Base-by-base conservation (phyloP, 2,888 invertebrate species). In the Eupithecia inturbata region DNA sequence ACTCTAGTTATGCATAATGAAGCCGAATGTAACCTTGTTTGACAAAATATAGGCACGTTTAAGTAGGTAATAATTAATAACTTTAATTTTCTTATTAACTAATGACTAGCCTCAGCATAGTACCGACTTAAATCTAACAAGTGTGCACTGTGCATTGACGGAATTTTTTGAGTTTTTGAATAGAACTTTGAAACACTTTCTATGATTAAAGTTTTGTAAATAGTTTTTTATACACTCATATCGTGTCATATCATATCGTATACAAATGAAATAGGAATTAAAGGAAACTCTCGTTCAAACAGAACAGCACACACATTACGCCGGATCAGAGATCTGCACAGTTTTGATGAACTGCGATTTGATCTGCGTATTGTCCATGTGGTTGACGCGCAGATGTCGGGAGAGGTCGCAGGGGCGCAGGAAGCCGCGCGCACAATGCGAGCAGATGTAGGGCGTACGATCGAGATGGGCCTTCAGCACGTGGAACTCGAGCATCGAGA, bases 401-500 rank as follows among this genome's bases (percentile, higher is more conserved):
- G 93, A 89, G 1, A 95, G 86, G 77, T 95, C 95, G 82, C 93
- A 90, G 22, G 82, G 88, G 7, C 95, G 85, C 80, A 89, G 92
- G 83, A 93, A 95, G 0, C 93, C 91, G 71, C 92, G 84, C 0
- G 91, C 87, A 73, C 95, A 95, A 72, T 93, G 90, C 60, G 86
- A 89, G 76, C 95, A 95, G 2, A 92, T 79, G 53, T 90, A 93
- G 0, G 95, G 95, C 2, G 93, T 92, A 60, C 90, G 89, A 72
- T 94, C 91, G 1, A 92, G 91, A 66, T 95, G 95, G 74, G 91
- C 87, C 81, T 95, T 95, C 19, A 94, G 80, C 12, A 94, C 82
- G 77, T 95, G 95, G 78, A 91, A 94, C 81, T 94, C 92, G 45
- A 95, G 79, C 92, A 95, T 93, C 57, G 87, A 86, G 0, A 91